Evolutionary conservation across 2,113 vertebrate genomes (phyloP).

Genomic region (Lophius piscatorius): DNA sequence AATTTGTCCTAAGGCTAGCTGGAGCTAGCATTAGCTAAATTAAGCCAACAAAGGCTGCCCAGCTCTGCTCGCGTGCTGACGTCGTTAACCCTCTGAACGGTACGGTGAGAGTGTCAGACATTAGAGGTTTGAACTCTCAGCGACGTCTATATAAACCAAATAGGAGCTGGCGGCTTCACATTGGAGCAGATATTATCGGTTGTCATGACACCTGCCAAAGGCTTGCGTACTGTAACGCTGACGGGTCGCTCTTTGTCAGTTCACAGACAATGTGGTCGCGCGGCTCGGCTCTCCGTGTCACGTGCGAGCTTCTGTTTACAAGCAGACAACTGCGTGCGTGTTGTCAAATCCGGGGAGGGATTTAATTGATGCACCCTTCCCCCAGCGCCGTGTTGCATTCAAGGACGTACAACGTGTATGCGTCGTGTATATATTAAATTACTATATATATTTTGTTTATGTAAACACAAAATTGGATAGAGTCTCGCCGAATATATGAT

Average conservation of each 20-base stretch:
- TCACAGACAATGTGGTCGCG: constrained; percentile 71
- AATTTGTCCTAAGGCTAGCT: constrained; percentile 17
- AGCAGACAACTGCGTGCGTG: constrained; percentile 71
- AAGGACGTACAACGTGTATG: too few relatives aligned
- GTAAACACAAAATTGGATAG: too few relatives aligned
- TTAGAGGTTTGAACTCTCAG: constrained; percentile 32
- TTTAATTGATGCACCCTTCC: constrained; percentile 29
- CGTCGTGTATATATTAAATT: too few relatives aligned
- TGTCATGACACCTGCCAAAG: constrained; percentile 58
- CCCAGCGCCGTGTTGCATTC: constrained; percentile 28
- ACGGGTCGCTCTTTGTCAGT: constrained; percentile 68
- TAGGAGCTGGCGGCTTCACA: not conserved
- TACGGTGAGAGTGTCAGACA: constrained; percentile 21
- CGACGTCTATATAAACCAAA: not conserved
- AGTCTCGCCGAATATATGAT: too few relatives aligned
- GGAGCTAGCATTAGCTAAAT: not conserved
- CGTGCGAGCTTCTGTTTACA: constrained; percentile 91
- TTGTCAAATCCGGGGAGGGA: constrained; percentile 70
- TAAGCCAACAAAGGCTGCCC: constrained; percentile 44
- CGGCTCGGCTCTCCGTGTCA: constrained; percentile 74
- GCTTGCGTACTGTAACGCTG: constrained; percentile 9
- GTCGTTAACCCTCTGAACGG: constrained; percentile 19
- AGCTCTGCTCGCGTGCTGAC: constrained; percentile 43
- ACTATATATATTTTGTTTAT: too few relatives aligned
- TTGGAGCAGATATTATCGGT: constrained; percentile 10